phyloP scores from a whole-genome alignment of 2,797 vertebrate genomes.

The Peromyscus attwateri region DNA sequence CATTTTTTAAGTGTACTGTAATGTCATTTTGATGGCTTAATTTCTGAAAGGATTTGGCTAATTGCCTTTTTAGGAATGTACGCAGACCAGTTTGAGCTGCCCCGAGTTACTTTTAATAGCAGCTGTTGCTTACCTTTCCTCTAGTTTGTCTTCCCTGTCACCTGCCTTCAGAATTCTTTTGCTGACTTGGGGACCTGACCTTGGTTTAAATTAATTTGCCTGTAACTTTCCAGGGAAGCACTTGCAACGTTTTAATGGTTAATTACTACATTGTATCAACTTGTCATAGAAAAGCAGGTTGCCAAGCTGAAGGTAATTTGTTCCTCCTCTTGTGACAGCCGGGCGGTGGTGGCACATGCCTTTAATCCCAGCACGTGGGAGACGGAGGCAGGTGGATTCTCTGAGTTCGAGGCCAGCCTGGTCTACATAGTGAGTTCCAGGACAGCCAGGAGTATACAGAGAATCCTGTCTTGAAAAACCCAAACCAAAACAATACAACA shows the following conservation, averaged over 20 bases:
- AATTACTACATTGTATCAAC: slow-evolving; percentile 73
- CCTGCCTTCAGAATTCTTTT: slow-evolving; percentile 61
- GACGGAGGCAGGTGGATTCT: not conserved
- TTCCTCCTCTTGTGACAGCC: slow-evolving; percentile 11
- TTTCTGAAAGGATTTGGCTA: slow-evolving; percentile 83
- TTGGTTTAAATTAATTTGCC: slow-evolving; percentile 79
- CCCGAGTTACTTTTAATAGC: slow-evolving; percentile 78
- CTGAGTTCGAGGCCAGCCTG: not conserved
- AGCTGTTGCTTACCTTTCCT: slow-evolving; percentile 72
- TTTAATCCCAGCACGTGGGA: not conserved
- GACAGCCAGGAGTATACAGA: not conserved
- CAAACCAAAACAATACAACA: not conserved
- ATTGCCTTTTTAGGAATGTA: slow-evolving; percentile 77
- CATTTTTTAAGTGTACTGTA: slow-evolving; percentile 69
- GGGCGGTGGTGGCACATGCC: not conserved
- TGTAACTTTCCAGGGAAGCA: slow-evolving; percentile 61
- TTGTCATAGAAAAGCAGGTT: slow-evolving; percentile 70
- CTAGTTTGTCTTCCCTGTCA: slow-evolving; percentile 60
- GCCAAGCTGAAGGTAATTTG: slow-evolving; percentile 44
- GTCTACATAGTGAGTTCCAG: not conserved
- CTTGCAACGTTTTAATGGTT: slow-evolving; percentile 73
- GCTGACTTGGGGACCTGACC: slow-evolving; percentile 74
- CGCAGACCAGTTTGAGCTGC: slow-evolving; percentile 62
- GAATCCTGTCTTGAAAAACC: not conserved
- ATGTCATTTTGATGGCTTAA: slow-evolving; percentile 84